Evolutionary conservation across 2,113 vertebrate species (phyloP).

Genomic region (Nerophis ophidion): DNA sequence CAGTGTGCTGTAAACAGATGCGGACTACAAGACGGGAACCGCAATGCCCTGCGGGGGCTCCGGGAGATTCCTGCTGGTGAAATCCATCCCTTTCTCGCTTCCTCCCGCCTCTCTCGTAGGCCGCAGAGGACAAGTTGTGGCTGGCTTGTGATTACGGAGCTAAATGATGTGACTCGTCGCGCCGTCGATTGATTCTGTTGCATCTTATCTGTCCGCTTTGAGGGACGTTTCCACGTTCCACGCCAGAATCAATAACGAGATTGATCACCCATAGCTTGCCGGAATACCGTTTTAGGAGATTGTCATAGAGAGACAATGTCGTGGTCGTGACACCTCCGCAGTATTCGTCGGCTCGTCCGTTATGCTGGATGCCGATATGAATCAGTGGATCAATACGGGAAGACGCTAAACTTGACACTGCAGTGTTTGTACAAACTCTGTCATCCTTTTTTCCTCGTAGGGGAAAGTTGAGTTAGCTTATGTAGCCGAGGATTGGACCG

Average conservation of each 20-base stretch:
- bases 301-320: too few species aligned
- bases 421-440: neutral
- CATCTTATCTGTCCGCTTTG: constrained; percentile 34
- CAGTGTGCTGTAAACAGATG: constrained; percentile 58
- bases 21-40: constrained; percentile 58
- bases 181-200: constrained; percentile 38
- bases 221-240: constrained; percentile 30
- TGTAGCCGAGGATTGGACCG: too few species aligned
- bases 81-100: constrained; percentile 44
- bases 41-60: constrained; percentile 45
- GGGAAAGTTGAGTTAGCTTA: too few species aligned
- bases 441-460: neutral
- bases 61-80: constrained; percentile 51
- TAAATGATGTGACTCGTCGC: constrained; percentile 55
- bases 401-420: neutral
- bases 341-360: neutral
- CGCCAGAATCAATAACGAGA: constrained; percentile 39
- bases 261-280: constrained; percentile 15
- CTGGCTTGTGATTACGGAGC: constrained; percentile 57
- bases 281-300: constrained; percentile 1
- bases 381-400: neutral
- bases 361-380: neutral
- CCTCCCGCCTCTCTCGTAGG: constrained; percentile 12
- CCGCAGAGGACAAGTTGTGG: constrained; percentile 41
- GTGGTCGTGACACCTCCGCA: too few species aligned